These are phyloP conservation scores for Diadumene lineata DNA, from an alignment of 92 coral and sea anemone genomes.

Conservation along the genomic window DNA sequence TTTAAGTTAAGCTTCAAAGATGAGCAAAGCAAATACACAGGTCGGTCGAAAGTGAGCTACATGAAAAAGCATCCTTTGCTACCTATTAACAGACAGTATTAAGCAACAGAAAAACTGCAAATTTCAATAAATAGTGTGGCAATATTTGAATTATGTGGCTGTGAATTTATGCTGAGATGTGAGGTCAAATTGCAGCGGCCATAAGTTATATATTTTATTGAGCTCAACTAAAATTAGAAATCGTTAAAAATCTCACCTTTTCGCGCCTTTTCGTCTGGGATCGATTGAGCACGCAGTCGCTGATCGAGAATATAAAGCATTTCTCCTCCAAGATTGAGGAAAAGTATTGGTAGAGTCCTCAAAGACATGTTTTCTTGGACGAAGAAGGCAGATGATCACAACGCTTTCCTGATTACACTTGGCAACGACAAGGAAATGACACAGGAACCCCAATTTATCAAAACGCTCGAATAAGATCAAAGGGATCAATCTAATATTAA, in stretches of 20 bases:
- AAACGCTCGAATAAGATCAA: not conserved
- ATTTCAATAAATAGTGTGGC: not conserved
- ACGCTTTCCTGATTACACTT: not conserved
- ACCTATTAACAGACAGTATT: not conserved
- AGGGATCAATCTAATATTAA: too few species aligned
- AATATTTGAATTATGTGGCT: not conserved
- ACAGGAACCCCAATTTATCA: constrained; percentile 10
- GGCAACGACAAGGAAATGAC: not conserved
- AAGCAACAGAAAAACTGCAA: not conserved
- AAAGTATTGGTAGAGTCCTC: constrained; percentile 91
- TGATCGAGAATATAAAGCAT: constrained; percentile 97
- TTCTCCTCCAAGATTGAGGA: constrained; percentile 98
- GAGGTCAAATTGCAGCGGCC: not conserved
- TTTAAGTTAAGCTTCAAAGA: not conserved
- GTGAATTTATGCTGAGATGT: too few species aligned
- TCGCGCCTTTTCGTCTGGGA: constrained; percentile 96
- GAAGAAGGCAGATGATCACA: not conserved
- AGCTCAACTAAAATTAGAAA: too few species aligned
- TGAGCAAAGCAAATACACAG: not conserved
- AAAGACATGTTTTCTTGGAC: constrained; percentile 66
- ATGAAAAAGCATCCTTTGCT: not conserved
- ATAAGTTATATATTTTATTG: too few species aligned
- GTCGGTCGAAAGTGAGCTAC: not conserved
- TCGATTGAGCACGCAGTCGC: constrained; percentile 95
- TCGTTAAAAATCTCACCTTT: constrained; percentile 71